Evolutionary conservation across 2,797 vertebrate species (phyloP).

Genomic region (Epinephelus coioides): DNA sequence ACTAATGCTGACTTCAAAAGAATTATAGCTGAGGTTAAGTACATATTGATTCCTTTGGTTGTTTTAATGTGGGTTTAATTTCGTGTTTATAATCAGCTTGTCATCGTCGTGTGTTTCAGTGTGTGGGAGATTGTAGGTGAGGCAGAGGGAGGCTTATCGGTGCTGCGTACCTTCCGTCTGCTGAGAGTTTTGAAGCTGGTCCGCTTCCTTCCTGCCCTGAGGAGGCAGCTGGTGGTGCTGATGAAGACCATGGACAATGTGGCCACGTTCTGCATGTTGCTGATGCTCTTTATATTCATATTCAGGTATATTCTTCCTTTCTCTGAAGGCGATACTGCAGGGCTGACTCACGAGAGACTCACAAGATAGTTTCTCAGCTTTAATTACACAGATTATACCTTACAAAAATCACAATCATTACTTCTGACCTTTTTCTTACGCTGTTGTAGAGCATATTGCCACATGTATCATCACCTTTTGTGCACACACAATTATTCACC

Average conservation of each 20-base stretch:
- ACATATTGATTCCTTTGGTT: conserved; percentile 20
- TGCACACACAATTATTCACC: conserved; percentile 31
- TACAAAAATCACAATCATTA: not conserved
- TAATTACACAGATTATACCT: conserved; percentile 20
- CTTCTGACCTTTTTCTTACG: conserved; percentile 9
- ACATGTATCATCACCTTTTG: conserved; percentile 27
- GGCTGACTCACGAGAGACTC: not conserved
- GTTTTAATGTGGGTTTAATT: conserved; percentile 32
- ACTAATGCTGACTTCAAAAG: conserved; percentile 19
- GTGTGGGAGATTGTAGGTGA: conserved; percentile 95
- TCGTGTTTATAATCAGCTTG: conserved; percentile 19
- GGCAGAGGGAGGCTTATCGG: conserved; percentile 91
- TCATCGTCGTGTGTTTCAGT: conserved; percentile 73
- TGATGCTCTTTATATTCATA: conserved; percentile 97
- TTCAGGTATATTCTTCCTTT: conserved; percentile 86
- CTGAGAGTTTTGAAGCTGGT: conserved; percentile 94
- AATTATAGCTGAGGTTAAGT: conserved; percentile 12
- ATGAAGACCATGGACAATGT: conserved; percentile 98
- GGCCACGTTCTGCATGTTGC: conserved; percentile 93
- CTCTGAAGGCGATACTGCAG: not conserved
- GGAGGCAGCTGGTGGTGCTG: conserved; percentile 94
- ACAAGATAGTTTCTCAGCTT: conserved; percentile 4
- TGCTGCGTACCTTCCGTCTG: conserved; percentile 93
- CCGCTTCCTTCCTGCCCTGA: conserved; percentile 92
- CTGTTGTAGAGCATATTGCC: conserved; percentile 11